Evolutionary conservation across 2,113 vertebrate species (phyloP).

Genomic region (Heteronetta atricapilla): DNA sequence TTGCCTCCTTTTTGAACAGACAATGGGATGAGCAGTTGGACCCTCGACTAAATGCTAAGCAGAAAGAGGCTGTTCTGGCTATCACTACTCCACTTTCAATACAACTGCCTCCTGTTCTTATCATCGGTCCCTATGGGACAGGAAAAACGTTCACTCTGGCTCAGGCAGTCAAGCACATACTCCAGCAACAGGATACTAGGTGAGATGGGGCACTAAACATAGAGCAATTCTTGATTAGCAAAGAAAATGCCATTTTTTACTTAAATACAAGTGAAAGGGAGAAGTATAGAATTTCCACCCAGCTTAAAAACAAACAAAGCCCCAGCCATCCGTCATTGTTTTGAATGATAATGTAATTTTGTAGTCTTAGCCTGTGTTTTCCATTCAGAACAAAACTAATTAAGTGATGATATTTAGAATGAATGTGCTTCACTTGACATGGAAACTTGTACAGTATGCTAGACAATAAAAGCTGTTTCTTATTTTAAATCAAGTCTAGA

Average conservation of each 20-base stretch:
- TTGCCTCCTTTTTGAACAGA: constrained; percentile 71
- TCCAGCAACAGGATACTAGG: constrained; percentile 94
- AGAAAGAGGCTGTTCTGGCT: constrained; percentile 97
- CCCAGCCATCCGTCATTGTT: not conserved
- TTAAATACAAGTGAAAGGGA: not conserved
- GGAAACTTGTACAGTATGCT: constrained; percentile 6
- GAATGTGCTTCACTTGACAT: not conserved
- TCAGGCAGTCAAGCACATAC: constrained; percentile 98
- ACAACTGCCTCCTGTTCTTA: constrained; percentile 93
- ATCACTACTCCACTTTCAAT: constrained; percentile 94
- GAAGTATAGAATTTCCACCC: not conserved
- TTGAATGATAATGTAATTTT: not conserved
- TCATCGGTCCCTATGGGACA: constrained; percentile 98
- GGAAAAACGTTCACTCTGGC: constrained; percentile 99
- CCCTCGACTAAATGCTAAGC: constrained; percentile 96
- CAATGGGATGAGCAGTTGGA: constrained; percentile 99
- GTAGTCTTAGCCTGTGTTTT: constrained; percentile 7
- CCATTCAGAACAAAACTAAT: not conserved
- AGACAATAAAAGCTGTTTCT: not conserved
- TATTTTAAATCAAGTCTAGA: not conserved
- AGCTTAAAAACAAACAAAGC: not conserved
- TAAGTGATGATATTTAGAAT: not conserved
- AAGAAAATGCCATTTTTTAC: not conserved
- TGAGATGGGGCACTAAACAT: constrained; percentile 57
- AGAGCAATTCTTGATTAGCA: not conserved